Percentiles rank a stretch among this genome's conserved stretches.
Conservation (phyloP, 2,113 vertebrate genomes). For the Tetrax tetrax region DNA sequence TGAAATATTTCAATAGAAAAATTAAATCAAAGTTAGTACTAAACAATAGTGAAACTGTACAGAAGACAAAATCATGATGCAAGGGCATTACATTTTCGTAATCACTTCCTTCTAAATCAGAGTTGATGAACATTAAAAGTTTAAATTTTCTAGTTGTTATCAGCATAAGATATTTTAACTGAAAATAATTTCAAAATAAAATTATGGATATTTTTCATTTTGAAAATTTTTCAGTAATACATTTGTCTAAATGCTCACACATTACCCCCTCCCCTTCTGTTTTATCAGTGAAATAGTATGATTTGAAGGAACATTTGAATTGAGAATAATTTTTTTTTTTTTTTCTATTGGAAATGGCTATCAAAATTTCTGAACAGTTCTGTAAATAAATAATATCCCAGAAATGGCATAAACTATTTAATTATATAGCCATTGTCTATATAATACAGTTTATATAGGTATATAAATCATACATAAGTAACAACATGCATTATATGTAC, state of each 20-base stretch:
- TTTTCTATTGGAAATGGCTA: not conserved
- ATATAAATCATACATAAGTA: not conserved
- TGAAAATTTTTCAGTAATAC: not conserved
- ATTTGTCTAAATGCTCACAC: not conserved
- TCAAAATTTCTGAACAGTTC: not conserved
- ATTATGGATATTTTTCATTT: not conserved
- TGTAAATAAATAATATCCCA: not conserved
- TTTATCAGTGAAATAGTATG: not conserved
- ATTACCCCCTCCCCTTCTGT: not conserved
- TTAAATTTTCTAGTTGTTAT: not conserved
- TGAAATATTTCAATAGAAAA: not conserved
- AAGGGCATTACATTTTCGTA: not conserved
- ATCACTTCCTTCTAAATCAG: not conserved
- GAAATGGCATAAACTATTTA: not conserved
- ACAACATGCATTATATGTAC: not conserved
- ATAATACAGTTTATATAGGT: not conserved
- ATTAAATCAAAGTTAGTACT: not conserved
- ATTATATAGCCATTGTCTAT: not conserved
- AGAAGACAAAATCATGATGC: not conserved
- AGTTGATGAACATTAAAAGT: not conserved
- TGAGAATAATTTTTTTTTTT: not conserved
- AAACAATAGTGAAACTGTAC: not conserved
- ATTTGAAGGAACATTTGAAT: not conserved
- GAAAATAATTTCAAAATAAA: not conserved
- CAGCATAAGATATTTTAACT: not conserved